These are phyloP conservation scores for Meleagris gallopavo DNA, from an alignment of 2,113 vertebrate species.

Conservation along the genomic window DNA sequence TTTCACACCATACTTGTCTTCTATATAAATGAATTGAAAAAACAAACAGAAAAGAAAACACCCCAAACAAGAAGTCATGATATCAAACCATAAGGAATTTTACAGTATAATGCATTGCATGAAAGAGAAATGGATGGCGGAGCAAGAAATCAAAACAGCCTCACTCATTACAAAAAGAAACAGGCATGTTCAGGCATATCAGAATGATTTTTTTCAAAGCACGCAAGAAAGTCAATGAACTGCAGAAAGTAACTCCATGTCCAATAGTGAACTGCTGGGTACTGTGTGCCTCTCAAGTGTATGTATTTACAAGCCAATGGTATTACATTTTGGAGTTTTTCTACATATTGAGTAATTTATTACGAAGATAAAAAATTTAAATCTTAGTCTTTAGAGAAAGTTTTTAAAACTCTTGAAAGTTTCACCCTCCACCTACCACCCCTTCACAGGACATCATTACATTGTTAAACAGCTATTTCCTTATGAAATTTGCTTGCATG, in stretches of 20 bases:
- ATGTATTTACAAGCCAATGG: slow-evolving; percentile 16
- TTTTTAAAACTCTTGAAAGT: neutral
- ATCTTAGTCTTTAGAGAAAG: neutral
- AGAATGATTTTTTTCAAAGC: slow-evolving; percentile 4
- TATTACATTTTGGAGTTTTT: neutral
- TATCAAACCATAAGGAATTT: neutral
- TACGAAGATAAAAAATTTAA: neutral
- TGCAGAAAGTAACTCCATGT: neutral
- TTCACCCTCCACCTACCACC: no score
- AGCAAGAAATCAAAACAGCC: slow-evolving; percentile 19
- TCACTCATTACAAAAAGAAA: slow-evolving; percentile 15
- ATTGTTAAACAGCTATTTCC: neutral
- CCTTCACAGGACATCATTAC: neutral
- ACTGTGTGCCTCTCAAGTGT: neutral
- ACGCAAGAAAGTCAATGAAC: neutral
- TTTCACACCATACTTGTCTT: neutral
- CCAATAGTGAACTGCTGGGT: slow-evolving; percentile 18
- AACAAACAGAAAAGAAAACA: neutral
- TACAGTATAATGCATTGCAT: neutral
- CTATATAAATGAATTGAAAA: neutral
- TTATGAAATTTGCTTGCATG: neutral
- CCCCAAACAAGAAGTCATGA: neutral
- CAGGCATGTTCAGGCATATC: neutral
- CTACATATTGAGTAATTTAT: neutral
- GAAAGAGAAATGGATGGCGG: slow-evolving; percentile 29